These are phyloP conservation scores for Micrasema minimum DNA, from an alignment of 1,140 invertebrate species.

Conservation along the genomic window DNA sequence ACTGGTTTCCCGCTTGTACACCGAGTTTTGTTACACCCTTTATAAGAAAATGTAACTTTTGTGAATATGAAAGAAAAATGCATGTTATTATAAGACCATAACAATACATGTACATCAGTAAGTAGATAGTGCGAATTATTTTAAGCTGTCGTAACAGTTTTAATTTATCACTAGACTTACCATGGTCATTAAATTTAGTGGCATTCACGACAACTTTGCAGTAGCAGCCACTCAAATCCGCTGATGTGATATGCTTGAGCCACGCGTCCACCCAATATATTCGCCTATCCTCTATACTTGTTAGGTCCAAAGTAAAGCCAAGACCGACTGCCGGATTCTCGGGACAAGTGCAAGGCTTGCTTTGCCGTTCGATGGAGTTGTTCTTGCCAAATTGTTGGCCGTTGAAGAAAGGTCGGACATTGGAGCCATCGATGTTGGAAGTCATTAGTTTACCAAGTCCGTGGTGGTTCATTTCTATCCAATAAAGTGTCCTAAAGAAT, in stretches of 20 bases:
- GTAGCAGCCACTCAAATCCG: constrained; percentile 75
- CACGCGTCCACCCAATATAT: constrained; percentile 75
- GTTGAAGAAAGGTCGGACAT: constrained; percentile 71
- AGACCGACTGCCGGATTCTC: constrained; percentile 69
- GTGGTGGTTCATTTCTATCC: constrained; percentile 73
- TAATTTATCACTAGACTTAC: too few relatives aligned
- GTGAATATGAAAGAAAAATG: too few relatives aligned
- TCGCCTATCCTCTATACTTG: constrained; percentile 67
- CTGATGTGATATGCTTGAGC: constrained; percentile 70
- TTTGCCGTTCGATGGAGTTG: constrained; percentile 57
- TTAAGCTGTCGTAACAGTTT: too few relatives aligned
- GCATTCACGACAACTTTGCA: constrained; percentile 72
- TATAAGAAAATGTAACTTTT: too few relatives aligned
- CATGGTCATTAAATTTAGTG: constrained; percentile 61
- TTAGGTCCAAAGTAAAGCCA: constrained; percentile 75
- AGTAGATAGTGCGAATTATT: too few relatives aligned
- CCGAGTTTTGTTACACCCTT: too few relatives aligned
- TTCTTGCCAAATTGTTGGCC: constrained; percentile 55
- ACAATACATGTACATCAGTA: too few relatives aligned
- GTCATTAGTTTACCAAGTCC: constrained; percentile 72
- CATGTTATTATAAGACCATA: too few relatives aligned
- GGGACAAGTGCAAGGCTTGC: constrained; percentile 68
- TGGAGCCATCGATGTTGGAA: constrained; percentile 68
- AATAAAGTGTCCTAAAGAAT: constrained; percentile 74
- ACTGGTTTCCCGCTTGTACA: too few relatives aligned